Evolutionary conservation across 1,140 invertebrate genomes (phyloP), one percentile per base, ranked within the genome.

Genomic region (Lasaia peninsularis): DNA sequence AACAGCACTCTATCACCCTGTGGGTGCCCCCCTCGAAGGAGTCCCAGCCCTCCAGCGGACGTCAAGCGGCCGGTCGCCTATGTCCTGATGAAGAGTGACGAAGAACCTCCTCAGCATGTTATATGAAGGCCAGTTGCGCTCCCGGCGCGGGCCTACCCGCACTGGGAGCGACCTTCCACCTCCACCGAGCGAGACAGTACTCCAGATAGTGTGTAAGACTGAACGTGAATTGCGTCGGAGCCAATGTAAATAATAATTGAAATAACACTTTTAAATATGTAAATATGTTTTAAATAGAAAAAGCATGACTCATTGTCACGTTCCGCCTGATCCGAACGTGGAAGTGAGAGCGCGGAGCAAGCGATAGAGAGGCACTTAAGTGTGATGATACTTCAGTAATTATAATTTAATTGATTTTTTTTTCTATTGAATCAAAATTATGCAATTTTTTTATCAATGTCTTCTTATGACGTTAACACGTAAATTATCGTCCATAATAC

Each of bases 81-180:
- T 69, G 90, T 91, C 18, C 84, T 91, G 48, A 91, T 91, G 89
- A 91, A 91, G 78, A 89, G 86, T 58, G 90, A 91, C 55, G 90
- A 89, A 68, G 88, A 90, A 65, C 88, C 85, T 0, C 90, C 91
- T 0, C 90, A 90, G 49, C 94, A 94, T 67, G 93, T 95, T 81
- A 95, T 95, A 92, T 95, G 94, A 95, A 95, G 93, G 90, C 94
- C 94, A 88, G 93, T 94, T 91, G 93, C 94, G 93, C 93, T 95
- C 87, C 94, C 93, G 70, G 91, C 85, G 58, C 64, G 86, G 80
- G 80, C 89, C 63, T 90, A 90, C 75, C 85, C 80, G 67, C 91
- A 90, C 80, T 91, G 91, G 90, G 82, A 88, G 82, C 78, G 73
- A 58, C 80, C 85, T n/a, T 86, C 82, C 56, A 87, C 84, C 6